Evolutionary conservation across 2,113 vertebrate species (phyloP).

Genomic region (Arizona elegans): DNA sequence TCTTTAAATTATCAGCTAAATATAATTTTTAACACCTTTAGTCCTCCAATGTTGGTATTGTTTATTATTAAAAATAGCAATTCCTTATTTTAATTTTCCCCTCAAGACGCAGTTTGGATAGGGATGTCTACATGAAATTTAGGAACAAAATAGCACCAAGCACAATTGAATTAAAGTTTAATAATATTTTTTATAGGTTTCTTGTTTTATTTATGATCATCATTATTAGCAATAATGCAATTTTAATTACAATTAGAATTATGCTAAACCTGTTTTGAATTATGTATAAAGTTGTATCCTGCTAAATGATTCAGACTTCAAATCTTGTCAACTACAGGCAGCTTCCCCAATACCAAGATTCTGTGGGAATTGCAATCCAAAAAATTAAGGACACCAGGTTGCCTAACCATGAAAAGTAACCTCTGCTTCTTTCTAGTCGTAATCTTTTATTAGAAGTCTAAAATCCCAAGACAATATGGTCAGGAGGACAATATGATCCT

Average conservation of each 20-base stretch:
- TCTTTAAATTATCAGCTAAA: constrained; percentile 27
- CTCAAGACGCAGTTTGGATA: neutral
- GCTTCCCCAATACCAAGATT: neutral
- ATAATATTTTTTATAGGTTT: constrained; percentile 12
- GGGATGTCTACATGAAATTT: neutral
- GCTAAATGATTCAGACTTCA: neutral
- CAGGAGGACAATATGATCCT: neutral
- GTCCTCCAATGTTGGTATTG: neutral
- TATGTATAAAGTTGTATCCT: neutral
- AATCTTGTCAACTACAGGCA: neutral
- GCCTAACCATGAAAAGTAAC: neutral
- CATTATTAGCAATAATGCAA: neutral
- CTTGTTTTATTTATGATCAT: constrained; percentile 2
- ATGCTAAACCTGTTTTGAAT: neutral
- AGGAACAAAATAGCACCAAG: neutral
- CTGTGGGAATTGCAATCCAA: neutral
- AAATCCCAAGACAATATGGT: neutral
- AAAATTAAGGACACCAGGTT: neutral
- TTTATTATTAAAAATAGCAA: neutral
- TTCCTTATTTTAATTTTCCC: constrained; percentile 6
- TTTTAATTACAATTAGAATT: neutral
- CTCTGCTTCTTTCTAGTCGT: neutral
- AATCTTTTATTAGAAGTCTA: neutral
- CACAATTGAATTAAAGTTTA: neutral
- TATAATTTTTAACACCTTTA: neutral